These are phyloP conservation scores for Gorsachius goisagi DNA, from an alignment of 2,113 vertebrate genomes.

Conservation along the genomic window DNA sequence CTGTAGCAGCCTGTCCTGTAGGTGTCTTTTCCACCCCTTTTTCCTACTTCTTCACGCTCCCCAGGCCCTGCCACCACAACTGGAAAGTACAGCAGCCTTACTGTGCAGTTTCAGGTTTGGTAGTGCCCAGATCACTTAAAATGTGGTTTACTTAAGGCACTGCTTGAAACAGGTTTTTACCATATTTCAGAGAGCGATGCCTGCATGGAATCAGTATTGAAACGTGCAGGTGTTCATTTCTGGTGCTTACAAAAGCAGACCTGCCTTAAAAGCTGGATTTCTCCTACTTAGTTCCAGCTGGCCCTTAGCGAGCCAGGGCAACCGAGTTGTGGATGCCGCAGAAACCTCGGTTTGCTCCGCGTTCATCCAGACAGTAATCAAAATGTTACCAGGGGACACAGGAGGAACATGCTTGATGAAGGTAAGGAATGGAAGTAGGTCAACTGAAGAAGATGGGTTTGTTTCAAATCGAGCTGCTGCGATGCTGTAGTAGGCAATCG, in stretches of 20 bases:
- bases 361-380: accelerated
- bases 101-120: neutral
- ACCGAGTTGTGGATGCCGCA: accelerated
- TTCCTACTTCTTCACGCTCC: accelerated
- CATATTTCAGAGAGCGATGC: accelerated
- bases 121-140: no score
- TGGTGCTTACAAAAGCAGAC: neutral
- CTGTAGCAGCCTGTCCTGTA: accelerated
- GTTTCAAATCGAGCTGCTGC: neutral
- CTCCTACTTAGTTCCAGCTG: accelerated
- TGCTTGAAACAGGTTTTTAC: accelerated
- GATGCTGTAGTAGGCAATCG: accelerated
- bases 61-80: accelerated
- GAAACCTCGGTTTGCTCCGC: accelerated
- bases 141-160: neutral
- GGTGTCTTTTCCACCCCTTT: neutral
- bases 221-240: accelerated
- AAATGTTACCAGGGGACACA: accelerated
- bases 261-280: neutral
- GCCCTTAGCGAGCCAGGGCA: accelerated
- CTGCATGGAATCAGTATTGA: accelerated
- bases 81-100: neutral
- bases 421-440: neutral
- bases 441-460: no score
- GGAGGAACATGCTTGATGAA: accelerated